Evolutionary conservation across 2,888 invertebrate genomes (phyloP).

Genomic region (Caenorhabditis drosophilae): DNA sequence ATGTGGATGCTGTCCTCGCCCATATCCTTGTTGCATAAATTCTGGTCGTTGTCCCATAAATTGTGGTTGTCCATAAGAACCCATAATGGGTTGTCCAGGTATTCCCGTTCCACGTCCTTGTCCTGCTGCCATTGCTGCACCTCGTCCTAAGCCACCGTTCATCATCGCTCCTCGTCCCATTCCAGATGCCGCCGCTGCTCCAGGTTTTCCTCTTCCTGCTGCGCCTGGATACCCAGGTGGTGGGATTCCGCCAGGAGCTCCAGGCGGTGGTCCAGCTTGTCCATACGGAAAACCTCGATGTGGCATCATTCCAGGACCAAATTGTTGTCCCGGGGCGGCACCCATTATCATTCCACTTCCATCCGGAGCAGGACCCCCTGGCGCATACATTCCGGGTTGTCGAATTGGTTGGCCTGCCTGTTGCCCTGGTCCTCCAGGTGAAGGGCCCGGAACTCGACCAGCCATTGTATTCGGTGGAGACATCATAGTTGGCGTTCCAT

Average conservation of each 20-base stretch:
- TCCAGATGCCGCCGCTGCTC: slow-evolving; percentile 21
- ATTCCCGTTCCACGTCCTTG: slow-evolving; percentile 22
- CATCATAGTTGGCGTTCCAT: slow-evolving; percentile 43
- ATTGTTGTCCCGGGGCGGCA: slow-evolving; percentile 11
- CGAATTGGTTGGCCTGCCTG: slow-evolving; percentile 16
- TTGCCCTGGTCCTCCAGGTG: slow-evolving; percentile 36
- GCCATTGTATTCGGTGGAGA: slow-evolving; percentile 41
- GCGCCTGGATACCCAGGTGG: slow-evolving; percentile 23
- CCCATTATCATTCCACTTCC: slow-evolving; percentile 27
- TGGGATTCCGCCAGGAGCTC: slow-evolving; percentile 14
- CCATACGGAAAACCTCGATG: slow-evolving; percentile 9
- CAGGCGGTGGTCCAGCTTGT: slow-evolving; percentile 22
- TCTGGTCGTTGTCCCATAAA: slow-evolving; percentile 18
- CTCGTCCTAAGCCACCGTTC: slow-evolving; percentile 21
- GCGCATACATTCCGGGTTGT: slow-evolving; percentile 23
- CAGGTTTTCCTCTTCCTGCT: slow-evolving; percentile 28
- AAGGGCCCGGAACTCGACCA: slow-evolving; percentile 34
- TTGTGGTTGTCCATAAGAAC: slow-evolving; percentile 17
- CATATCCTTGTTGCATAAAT: slow-evolving; percentile 32
- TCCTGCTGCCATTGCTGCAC: neutral
- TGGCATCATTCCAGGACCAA: slow-evolving; percentile 26
- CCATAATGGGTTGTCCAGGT: slow-evolving; percentile 20
- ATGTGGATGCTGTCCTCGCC: slow-evolving; percentile 27
- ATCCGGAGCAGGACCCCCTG: slow-evolving; percentile 11
- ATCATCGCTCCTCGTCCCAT: slow-evolving; percentile 35